A percentile compares a stretch with the other conserved stretches of the same genome.
phyloP scores from a whole-genome alignment of 2,888 invertebrate species.

The Tuta absoluta region DNA sequence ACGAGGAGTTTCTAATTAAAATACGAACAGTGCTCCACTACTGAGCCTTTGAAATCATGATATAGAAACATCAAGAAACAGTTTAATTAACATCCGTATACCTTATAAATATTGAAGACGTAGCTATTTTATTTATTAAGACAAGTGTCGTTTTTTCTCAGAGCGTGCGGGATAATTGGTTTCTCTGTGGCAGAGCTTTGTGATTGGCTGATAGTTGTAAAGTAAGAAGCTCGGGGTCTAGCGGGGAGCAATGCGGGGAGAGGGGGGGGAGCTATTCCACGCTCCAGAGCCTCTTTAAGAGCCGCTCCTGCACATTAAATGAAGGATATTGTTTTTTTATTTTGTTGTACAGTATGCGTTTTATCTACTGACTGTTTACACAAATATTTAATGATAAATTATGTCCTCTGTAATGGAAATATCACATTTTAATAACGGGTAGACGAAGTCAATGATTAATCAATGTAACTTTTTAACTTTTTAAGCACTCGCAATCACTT shows the following conservation, averaged over 20 bases:
- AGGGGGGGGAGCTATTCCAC: constrained; percentile 2
- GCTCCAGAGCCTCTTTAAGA: constrained; percentile 8
- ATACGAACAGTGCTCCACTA: no score
- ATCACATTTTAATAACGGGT: no score
- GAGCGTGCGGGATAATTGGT: background rate
- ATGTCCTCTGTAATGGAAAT: no score
- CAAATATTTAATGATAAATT: no score
- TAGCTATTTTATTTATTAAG: background rate
- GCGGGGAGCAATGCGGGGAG: background rate
- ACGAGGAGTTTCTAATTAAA: no score
- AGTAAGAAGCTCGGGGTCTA: background rate
- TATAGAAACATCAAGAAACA: no score
- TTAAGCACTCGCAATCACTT: no score
- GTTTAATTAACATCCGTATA: no score
- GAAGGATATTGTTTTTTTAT: constrained; percentile 7
- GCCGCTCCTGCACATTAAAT: background rate
- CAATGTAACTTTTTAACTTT: no score
- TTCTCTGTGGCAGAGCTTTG: background rate
- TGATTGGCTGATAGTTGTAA: constrained; percentile 13
- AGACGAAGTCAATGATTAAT: no score
- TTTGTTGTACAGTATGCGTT: background rate
- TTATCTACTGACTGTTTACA: background rate
- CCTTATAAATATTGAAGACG: no score
- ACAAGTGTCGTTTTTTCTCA: background rate
- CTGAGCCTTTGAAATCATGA: no score